Evolutionary conservation across 2,797 vertebrate genomes (phyloP), one percentile per base, ranked within the genome.

Genomic region (Bovichtus variegatus): DNA sequence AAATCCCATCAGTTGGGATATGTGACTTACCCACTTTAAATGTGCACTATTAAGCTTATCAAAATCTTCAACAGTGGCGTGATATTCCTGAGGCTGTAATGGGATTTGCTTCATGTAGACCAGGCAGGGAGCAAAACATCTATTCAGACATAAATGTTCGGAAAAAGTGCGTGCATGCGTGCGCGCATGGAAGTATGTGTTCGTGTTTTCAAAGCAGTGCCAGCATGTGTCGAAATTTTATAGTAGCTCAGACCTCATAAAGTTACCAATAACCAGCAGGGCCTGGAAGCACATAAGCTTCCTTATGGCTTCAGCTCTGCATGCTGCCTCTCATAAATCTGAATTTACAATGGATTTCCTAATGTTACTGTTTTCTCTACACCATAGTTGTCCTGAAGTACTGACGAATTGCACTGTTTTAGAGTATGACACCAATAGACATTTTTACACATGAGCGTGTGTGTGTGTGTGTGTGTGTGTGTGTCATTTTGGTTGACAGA

Each of bases 211-310:
- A 43, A 65, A 51, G 62, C 23, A 36, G 63, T 50, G 68, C 71
- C 77, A 83, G 72, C 63, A 71, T 73, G 65, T 76, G 46, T 57
- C 0, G 2, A 58, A 40, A 67, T 69, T 76, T 78, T 49, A 83
- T 61, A 66, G 83, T 71, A 29, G 4, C 55, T 76, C 65, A 40
- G 78, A 76, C 68, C 80, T 80, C 74, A 61, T 85, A 74, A 83
- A 83, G 43, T 81, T 60, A 78, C 50, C 71, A 63, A 72, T 58
- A 83, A 78, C 63, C 64, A 74, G 50, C 54, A 57, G 71, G 49
- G 50, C 18, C 76, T 73, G 59, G 71, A 60, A 73, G 68, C 29
- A 71, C 44, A 73, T 29, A 9, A 68, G 57, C 80, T 78, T 29
- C 63, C 19, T 43, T 65, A 31, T 59, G 54, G 71, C 64, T 21